A percentile compares a stretch with the other conserved stretches of the same genome.
These are phyloP conservation scores for Mallotus villosus DNA, from an alignment of 2,797 vertebrate genomes.

Conservation along the genomic window DNA sequence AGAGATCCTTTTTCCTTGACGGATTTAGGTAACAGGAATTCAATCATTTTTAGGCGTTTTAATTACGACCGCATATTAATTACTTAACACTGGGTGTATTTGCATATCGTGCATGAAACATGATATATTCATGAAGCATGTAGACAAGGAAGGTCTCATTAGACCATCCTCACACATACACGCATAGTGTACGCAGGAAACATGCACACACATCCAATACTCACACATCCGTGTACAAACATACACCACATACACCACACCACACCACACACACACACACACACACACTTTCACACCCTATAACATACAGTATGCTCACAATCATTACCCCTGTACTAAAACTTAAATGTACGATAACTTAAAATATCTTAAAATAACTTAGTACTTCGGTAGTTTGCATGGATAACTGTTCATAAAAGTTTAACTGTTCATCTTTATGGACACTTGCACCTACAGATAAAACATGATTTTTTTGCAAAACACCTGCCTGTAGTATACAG, in stretches of 20 bases:
- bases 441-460: not conserved
- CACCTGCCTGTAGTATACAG: too few species aligned
- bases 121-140: constrained; percentile 34
- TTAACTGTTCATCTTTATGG: not conserved
- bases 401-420: not conserved
- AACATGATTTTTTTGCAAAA: not conserved
- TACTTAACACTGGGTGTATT: constrained; percentile 27
- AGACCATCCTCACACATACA: constrained; percentile 33
- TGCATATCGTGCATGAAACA: constrained; percentile 33
- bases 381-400: constrained; percentile 41
- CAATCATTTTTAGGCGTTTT: constrained; percentile 30
- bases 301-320: constrained; percentile 51
- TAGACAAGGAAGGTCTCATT: constrained; percentile 40
- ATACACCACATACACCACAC: too few species aligned
- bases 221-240: not conserved
- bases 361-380: not conserved
- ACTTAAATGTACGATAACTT: constrained; percentile 14
- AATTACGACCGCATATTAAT: constrained; percentile 48
- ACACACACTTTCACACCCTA: not conserved
- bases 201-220: not conserved
- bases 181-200: constrained; percentile 15
- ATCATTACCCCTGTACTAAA: too few species aligned
- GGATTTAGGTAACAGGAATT: constrained; percentile 41
- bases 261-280: too few species aligned
- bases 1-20: constrained; percentile 5